Conservation (phyloP, 2,888 invertebrate species). For the Hartigia nigra region DNA sequence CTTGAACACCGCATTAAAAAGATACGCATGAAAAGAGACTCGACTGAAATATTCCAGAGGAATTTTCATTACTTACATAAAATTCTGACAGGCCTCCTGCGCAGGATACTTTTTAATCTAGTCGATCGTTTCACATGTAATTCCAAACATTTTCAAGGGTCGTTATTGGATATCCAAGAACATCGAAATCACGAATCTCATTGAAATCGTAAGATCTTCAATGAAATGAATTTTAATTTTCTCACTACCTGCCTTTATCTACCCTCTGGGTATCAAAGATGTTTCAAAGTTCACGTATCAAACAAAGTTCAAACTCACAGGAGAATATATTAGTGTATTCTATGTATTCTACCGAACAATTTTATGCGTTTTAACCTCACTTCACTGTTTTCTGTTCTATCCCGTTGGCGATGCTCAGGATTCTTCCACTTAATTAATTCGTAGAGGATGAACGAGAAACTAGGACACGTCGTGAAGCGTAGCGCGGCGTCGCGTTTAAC, state of each 20-base stretch:
- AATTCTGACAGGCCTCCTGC: neutral
- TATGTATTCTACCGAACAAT: no score
- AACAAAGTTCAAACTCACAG: neutral
- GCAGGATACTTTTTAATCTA: neutral
- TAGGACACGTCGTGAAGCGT: neutral
- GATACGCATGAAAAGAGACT: no score
- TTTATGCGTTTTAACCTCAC: neutral
- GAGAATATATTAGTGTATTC: neutral
- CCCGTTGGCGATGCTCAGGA: neutral
- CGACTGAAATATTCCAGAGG: no score
- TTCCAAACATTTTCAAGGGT: neutral
- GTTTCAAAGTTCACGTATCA: neutral
- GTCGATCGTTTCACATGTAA: neutral
- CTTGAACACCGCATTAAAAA: no score
- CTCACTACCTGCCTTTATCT: neutral
- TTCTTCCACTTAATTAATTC: neutral
- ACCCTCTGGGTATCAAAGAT: neutral
- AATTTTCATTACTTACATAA: neutral
- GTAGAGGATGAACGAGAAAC: neutral
- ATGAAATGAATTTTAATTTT: neutral
- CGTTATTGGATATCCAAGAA: neutral
- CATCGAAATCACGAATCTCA: neutral
- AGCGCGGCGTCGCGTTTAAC: constrained; percentile 36
- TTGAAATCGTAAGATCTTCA: neutral
- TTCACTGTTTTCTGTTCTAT: neutral